Evolutionary conservation across 1,140 invertebrate genomes (phyloP).

Genomic region (Hylyphantes graminicola): DNA sequence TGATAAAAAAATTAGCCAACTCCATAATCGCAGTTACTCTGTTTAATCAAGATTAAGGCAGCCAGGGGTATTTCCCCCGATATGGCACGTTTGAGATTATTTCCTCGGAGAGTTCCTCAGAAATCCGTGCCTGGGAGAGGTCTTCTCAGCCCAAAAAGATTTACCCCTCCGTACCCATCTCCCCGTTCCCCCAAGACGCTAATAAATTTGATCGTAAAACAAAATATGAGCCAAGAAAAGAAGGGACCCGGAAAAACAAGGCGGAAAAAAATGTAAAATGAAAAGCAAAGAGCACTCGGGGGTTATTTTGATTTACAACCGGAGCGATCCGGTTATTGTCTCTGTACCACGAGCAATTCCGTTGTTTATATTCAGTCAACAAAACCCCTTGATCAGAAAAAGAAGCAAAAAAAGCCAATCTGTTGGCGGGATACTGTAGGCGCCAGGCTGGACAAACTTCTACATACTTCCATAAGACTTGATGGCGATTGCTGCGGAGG

Average conservation of each 20-base stretch:
- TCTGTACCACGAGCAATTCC: constrained; percentile 24
- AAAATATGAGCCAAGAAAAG: constrained; percentile 24
- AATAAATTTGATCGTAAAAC: constrained; percentile 47
- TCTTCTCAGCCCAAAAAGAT: too few species aligned
- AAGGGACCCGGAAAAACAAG: not conserved
- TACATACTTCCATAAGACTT: constrained; percentile 52
- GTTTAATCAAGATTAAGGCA: too few species aligned
- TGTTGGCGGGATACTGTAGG: constrained; percentile 8
- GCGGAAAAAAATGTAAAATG: constrained; percentile 13
- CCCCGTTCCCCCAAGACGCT: not conserved
- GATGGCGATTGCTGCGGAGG: constrained; percentile 36
- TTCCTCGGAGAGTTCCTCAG: too few species aligned
- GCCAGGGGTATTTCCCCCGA: too few species aligned
- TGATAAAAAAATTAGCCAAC: too few species aligned
- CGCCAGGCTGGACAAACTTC: constrained; percentile 43
- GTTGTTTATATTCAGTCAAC: constrained; percentile 58
- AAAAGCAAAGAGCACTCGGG: constrained; percentile 41
- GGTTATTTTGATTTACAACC: constrained; percentile 49
- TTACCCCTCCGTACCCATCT: not conserved
- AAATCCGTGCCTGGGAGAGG: too few species aligned
- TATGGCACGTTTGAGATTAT: too few species aligned
- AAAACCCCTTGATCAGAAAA: constrained; percentile 52
- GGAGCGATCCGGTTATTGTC: constrained; percentile 39
- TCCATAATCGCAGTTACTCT: too few species aligned
- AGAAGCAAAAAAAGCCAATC: not conserved